Evolutionary conservation across 1,140 invertebrate genomes (phyloP), one percentile per base, ranked within the genome.

Genomic region (Papilio polyxenes): DNA sequence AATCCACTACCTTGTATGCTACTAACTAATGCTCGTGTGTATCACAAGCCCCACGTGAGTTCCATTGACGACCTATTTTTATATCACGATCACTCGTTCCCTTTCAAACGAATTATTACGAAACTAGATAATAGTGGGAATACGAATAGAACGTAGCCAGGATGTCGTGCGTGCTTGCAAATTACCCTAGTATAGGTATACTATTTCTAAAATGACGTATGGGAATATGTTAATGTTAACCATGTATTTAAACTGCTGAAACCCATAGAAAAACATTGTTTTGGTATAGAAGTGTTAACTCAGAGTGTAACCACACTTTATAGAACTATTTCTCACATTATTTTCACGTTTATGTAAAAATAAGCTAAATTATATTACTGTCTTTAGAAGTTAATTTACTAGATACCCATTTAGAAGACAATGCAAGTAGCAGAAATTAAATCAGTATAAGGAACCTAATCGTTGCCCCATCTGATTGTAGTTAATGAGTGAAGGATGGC

Each of bases 31-130:
- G 31, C 23, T 72, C 65, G 65, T 37, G 62, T 40, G 65, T 40
- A 56, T 2, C 37, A 17, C 44, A 49, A 20, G 44, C 17, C 75
- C 13, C 75, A 76, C 75, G 75, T 76, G 75, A 76, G n/a, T 15
- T 59, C 76, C 53, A 59, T 59, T 78, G 76, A 56, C 53, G 76
- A 78, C 76, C 49, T 78, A 59, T 49, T 77, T 56, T 77, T 77
- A 59, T 62, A 78, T 40, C 20, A 78, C 53, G 53, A 37, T 56
- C 9, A 56, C 53, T 72, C 11, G 65, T 72, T 37, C 31, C 31
- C 31, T 37, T 72, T 72, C 31, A 72, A 78, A 78, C 40, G 76
- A 6, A 62, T 78, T 31, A 37, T 77, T 77, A 78, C 76, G 53
- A 78, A 78, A 78, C 51, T 78, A 78, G 31, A 79, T 62, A 79